phyloP scores from a whole-genome alignment of 2,113 vertebrate species.

The Cercocebus atys region DNA sequence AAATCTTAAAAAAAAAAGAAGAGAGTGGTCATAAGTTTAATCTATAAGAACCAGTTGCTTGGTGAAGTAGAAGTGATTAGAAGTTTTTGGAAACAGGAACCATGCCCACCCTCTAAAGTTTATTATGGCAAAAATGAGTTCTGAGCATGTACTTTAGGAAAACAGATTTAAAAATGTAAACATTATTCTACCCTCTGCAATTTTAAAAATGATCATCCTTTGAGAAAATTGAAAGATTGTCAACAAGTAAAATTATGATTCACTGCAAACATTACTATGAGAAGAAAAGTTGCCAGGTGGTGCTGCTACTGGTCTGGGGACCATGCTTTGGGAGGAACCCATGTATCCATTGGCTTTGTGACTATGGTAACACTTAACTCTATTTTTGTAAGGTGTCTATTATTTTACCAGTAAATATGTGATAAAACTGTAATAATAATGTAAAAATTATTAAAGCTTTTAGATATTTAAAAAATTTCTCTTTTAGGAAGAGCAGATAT shows the following conservation, averaged over 20 bases:
- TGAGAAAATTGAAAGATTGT: not conserved
- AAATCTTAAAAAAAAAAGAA: not conserved
- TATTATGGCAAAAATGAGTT: slow-evolving; percentile 12
- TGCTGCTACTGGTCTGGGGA: not conserved
- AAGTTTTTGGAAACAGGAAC: not conserved
- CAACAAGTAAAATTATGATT: not conserved
- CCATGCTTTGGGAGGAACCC: not conserved
- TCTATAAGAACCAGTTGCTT: not conserved
- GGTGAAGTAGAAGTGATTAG: not conserved
- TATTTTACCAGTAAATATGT: not conserved
- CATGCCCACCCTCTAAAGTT: not conserved
- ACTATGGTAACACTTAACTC: not conserved
- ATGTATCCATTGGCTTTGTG: not conserved
- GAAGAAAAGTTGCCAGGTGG: not conserved
- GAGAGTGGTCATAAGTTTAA: not conserved
- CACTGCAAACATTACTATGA: not conserved
- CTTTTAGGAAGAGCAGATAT: slow-evolving; percentile 90
- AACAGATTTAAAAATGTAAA: not conserved
- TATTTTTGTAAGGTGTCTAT: not conserved
- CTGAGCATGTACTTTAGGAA: not conserved
- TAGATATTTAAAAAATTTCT: slow-evolving; percentile 21
- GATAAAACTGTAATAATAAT: not conserved
- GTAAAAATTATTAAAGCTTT: not conserved
- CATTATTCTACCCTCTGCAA: not conserved
- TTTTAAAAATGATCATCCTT: not conserved